These are phyloP conservation scores for Cydia splendana DNA, from an alignment of 1,140 invertebrate species.

Conservation along the genomic window DNA sequence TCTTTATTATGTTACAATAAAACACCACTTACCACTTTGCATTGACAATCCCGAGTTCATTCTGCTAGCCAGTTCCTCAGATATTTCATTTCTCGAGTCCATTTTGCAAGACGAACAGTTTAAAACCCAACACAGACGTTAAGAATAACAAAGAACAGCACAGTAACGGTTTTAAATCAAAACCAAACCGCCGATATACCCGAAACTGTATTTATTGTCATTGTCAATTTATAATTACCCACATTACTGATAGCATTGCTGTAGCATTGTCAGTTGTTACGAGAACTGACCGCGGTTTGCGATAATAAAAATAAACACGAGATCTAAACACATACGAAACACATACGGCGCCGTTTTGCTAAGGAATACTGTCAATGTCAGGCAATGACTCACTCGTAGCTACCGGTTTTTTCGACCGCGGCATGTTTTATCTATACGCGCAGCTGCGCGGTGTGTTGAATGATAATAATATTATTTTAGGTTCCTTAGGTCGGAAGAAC, in stretches of 20 bases:
- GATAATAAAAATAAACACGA: not conserved
- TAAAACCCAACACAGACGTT: not conserved
- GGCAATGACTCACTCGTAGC: too few relatives aligned
- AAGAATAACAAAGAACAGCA: not conserved
- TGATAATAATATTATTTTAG: too few relatives aligned
- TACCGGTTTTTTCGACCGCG: not conserved
- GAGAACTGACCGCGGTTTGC: not conserved
- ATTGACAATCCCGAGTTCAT: not conserved
- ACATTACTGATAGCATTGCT: not conserved
- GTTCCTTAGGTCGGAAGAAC: too few relatives aligned
- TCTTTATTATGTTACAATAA: not conserved
- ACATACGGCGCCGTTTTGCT: not conserved
- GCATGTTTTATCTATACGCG: not conserved
- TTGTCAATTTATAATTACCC: not conserved
- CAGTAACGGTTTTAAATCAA: conserved; percentile 3
- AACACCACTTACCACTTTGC: not conserved
- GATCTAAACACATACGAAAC: not conserved
- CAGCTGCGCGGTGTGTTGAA: not conserved
- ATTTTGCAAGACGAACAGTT: not conserved
- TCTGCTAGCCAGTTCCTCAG: not conserved
- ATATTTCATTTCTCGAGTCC: not conserved
- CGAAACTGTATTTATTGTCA: not conserved
- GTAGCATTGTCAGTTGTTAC: not conserved
- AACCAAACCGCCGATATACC: not conserved
- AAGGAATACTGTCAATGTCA: not conserved